Percentiles rank a stretch among this genome's conserved stretches.
phyloP scores from a whole-genome alignment of 2,797 vertebrate species.

The Coluber constrictor region DNA sequence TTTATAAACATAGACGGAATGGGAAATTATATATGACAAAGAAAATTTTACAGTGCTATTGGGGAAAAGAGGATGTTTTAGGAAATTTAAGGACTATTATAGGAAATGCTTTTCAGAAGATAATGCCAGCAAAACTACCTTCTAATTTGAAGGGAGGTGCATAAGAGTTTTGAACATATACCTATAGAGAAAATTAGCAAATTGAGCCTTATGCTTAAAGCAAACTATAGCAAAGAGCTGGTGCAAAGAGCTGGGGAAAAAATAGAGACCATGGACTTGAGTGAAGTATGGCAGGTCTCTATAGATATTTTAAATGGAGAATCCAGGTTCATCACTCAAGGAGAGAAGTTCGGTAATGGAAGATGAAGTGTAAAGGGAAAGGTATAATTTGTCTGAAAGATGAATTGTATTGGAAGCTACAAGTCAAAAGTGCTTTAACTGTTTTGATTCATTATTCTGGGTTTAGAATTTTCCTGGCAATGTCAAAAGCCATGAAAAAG shows the following conservation, averaged over 20 bases:
- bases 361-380: conserved; percentile 10
- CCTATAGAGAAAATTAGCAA: neutral
- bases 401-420: conserved; percentile 15
- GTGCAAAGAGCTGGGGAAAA: neutral
- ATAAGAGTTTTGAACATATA: neutral
- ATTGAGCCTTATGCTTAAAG: neutral
- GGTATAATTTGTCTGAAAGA: neutral
- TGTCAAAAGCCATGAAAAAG: accelerated
- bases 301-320: neutral
- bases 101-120: neutral
- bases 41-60: neutral
- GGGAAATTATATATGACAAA: accelerated
- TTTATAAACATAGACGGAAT: neutral
- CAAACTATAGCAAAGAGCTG: neutral
- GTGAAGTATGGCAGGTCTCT: conserved; percentile 2
- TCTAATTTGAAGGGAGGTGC: neutral
- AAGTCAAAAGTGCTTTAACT: neutral
- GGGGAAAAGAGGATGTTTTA: neutral
- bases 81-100: neutral
- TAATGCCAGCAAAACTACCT: neutral
- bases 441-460: neutral
- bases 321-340: neutral
- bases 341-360: neutral
- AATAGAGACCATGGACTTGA: neutral
- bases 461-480: neutral